phyloP scores from a whole-genome alignment of 2,113 vertebrate species.

The Dissostichus mawsoni region DNA sequence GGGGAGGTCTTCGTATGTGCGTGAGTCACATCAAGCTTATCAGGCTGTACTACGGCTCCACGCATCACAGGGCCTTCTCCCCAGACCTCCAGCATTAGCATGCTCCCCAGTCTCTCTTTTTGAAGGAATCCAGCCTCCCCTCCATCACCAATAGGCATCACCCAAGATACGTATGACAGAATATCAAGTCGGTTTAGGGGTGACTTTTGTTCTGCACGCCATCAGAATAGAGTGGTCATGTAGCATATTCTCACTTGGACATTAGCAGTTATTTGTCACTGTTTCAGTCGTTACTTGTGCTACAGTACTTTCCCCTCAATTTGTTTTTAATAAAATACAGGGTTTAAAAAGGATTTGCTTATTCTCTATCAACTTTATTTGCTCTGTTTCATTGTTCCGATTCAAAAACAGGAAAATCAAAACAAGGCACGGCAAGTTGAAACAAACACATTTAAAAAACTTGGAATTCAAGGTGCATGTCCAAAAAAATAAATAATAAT shows the following conservation, averaged over 20 bases:
- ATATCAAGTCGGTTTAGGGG: conserved; percentile 49
- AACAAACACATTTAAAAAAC: no score
- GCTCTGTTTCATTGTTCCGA: neutral
- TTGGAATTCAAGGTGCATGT: no score
- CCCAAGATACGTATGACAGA: conserved; percentile 11
- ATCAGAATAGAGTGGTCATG: conserved; percentile 27
- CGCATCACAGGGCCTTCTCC: conserved; percentile 32
- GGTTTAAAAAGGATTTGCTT: neutral
- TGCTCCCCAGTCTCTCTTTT: conserved; percentile 42
- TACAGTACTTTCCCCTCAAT: neutral
- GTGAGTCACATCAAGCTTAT: conserved; percentile 26
- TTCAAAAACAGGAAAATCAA: neutral
- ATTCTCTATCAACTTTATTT: neutral
- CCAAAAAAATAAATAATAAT: no score
- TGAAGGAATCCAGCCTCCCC: conserved; percentile 38
- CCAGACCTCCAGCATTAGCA: conserved; percentile 42
- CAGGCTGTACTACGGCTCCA: conserved; percentile 11
- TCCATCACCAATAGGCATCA: neutral
- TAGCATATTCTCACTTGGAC: conserved; percentile 12
- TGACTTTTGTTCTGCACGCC: conserved; percentile 36
- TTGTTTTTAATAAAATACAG: neutral
- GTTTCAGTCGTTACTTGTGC: neutral
- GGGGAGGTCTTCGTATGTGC: neutral
- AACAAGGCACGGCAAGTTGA: no score
- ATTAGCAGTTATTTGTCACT: neutral